Evolutionary conservation across 2,888 invertebrate species (phyloP), one percentile per base, ranked within the genome.

Genomic region (Octodonta nipae): DNA sequence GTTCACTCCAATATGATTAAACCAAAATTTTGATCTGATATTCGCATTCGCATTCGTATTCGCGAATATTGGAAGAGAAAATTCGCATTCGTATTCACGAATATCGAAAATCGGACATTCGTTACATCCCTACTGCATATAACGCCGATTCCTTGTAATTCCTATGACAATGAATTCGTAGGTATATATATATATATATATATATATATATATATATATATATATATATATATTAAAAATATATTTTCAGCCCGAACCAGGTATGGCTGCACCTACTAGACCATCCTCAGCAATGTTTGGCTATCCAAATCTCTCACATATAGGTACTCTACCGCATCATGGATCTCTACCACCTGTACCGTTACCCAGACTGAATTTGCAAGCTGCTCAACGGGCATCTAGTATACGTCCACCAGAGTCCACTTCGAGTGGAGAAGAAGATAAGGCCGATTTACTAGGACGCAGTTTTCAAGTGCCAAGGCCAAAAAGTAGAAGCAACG

Each of bases 241-340:
- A 3, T 16, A 26, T 8, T 61, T 68, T 16, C 65, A 85, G 71
- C 76, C 77, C n/a, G 78, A 75, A 58, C 78, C 78, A 1, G 47
- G 44, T 8, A 72, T 75, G 45, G 71, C 70, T 24, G 68, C 69
- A n/a, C 64, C 67, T n/a, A 80, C 82, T 0, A 66, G 86, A 7
- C 84, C 85, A 0, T 81, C 83, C 0, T 84, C 84, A 3, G 85
- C 84, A 3, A 74, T 86, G 70, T 85, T 84, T 52, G 83, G 80
- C 2, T 86, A 85, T 56, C 83, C 84, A 11, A 58, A 50, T 33
- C 56, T 73, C 47, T 54, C 68, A 49, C 22, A 22, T 11, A 63
- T 63, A 28, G 67, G 67, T 17, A 65, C 66, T 1, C 51, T 71
- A 34, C 43, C 40, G 13, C 44, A 43, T 30, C 41, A 42, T 25